A percentile compares a stretch with the other conserved stretches of the same genome.
Evolutionary conservation across 2,888 invertebrate species (phyloP).

Genomic region (Caenorhabditis sp.): DNA sequence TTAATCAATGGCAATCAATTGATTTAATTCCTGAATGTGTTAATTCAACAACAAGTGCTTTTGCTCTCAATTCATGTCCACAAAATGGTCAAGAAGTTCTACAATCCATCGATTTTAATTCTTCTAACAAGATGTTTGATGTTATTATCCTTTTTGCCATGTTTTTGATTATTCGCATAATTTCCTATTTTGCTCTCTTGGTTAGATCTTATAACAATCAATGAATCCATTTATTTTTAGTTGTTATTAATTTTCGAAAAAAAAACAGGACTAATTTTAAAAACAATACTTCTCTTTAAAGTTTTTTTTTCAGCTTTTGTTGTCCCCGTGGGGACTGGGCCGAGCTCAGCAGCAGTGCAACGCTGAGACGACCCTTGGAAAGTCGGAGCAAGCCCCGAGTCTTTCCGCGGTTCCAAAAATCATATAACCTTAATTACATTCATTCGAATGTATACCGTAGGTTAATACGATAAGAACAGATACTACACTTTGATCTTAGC

Average conservation of each 20-base stretch:
- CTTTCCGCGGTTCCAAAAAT: constrained; percentile 3
- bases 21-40: constrained; percentile 41
- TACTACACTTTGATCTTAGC: constrained; percentile 21
- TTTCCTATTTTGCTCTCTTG: constrained; percentile 56
- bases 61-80: constrained; percentile 38
- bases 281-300: no score
- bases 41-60: constrained; percentile 18
- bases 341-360: constrained; percentile 41
- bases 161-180: constrained; percentile 45
- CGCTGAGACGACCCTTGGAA: constrained; percentile 38
- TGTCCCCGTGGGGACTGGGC: constrained; percentile 27
- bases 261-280: no score
- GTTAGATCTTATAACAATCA: constrained; percentile 22
- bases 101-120: constrained; percentile 51
- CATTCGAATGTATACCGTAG: constrained; percentile 15
- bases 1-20: constrained; percentile 60
- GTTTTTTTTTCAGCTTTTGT: no score
- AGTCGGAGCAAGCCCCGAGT: constrained; percentile 39
- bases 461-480: constrained; percentile 21
- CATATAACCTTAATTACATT: constrained; percentile 8
- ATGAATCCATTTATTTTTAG: constrained; percentile 6
- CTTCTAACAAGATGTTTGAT: constrained; percentile 42
- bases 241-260: no score
- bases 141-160: constrained; percentile 46
- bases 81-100: constrained; percentile 53